Evolutionary conservation across 2,113 vertebrate genomes (phyloP), one percentile per base, ranked within the genome.

Genomic region (Microtus ochrogaster): DNA sequence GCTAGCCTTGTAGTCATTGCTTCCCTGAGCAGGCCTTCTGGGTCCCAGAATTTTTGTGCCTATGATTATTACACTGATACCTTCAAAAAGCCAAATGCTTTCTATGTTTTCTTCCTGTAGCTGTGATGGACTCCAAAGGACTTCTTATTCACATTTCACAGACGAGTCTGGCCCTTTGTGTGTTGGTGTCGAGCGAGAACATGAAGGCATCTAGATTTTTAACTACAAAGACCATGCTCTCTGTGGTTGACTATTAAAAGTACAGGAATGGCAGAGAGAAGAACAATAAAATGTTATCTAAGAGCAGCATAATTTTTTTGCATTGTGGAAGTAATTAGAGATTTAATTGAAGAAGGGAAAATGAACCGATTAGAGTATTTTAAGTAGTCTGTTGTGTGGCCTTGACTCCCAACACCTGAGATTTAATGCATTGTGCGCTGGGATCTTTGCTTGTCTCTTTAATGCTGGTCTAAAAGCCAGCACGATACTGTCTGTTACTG

Each of bases 261-360:
- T 39, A 70, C 58, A 86, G 41, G 24, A 79, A 70, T 44, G 47
- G 41, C 44, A 84, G 30, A 86, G 5, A 26, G 61, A 79, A 83
- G 55, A 91, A 9, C 65, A 92, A 61, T 63, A 58, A 79, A 96
- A 92, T 14, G 87, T 93, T 93, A 85, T 95, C 63, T 83, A 93
- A 92, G 39, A 93, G 55, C 73, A 17, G 24, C 4, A n/a, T 63
- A 85, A 86, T 65, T 47, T 70, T 92, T 93, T 61, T 39, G 17
- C 52, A 65, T 61, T 93, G n/a, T 63, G 66, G 79, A 87, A 90
- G 95, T 81, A 47, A 95, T 82, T 92, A 87, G 73, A 94, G 49
- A 79, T 84, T 89, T 93, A 76, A 94, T 91, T 95, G 55, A 86
- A 96, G 68, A 94, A 74, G 70, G 83, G 73, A 93, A 95, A 87